Evolutionary conservation across 64 coral and sea anemone species (phyloP), one percentile per base, ranked within the genome.

Genomic region (Hydrozoanthus tunicans): DNA sequence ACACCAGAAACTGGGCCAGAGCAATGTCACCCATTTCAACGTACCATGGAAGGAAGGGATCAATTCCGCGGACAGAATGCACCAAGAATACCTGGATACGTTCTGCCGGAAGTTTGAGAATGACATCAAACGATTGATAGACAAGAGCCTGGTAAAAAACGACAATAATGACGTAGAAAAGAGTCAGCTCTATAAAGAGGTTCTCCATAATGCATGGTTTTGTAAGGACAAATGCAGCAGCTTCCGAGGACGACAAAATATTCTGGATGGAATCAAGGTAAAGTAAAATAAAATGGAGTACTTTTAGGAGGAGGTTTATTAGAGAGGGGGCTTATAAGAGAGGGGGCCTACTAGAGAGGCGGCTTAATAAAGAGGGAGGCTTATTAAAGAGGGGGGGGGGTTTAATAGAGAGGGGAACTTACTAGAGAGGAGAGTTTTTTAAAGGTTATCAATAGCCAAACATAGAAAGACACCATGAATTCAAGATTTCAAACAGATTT

Each of bases 1-100:
- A 43, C 2, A 43, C 2, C 10, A 94, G 62, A 94, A 63, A 81
- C 89, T 96, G 10, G 92, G 90, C 11, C 74, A 81, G n/a, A 77
- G 73, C 27, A 96, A 96, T 59, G 82, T 96, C 20, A 91, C 92
- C 3, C 95, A 91, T 32, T 96, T 80, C 66, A 93, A 56, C 10
- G 92, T 93, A 5, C 85, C 92, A 5, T 96, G 95, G 95, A 96
- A 69, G n/a, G 92, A 83, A 9, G 95, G 95, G 13, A 96, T 96
- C 6, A 96, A 96, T 25, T 90, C 77, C 4, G 83, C 92, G 6
- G 95, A 96, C 55, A 81, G 95, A 70, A 58, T 82, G 51, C 95
- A 96, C 7, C 89, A 94, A 11, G 67, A 91, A 57, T 96, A 96
- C 26, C 54, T 96, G 1, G 68, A 81, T 51, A 77, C 51, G 4